phyloP scores from a whole-genome alignment of 2,113 vertebrate genomes.

The Pygoscelis adeliae region DNA sequence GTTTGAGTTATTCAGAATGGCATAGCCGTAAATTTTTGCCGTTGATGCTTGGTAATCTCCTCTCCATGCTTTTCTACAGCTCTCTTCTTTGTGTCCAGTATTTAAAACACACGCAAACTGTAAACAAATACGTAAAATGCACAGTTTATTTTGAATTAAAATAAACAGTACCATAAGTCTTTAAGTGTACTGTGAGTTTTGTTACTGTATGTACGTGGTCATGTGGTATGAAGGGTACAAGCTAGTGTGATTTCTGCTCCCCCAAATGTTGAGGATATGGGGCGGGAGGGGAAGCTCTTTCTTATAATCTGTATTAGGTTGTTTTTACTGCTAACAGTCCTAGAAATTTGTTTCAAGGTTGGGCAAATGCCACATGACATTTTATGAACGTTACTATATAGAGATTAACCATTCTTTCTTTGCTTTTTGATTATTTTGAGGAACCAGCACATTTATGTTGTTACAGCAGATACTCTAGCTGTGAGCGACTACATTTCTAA shows the following conservation, averaged over 20 bases:
- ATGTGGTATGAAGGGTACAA: neutral
- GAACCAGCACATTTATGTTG: neutral
- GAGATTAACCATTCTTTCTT: neutral
- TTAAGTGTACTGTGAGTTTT: constrained; percentile 32
- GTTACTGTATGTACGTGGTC: neutral
- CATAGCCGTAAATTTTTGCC: neutral
- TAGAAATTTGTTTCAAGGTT: neutral
- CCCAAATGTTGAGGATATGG: neutral
- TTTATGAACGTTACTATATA: neutral
- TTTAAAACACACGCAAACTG: neutral
- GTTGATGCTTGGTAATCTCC: neutral
- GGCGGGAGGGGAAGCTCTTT: neutral
- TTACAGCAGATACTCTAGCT: neutral
- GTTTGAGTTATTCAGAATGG: neutral
- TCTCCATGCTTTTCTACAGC: constrained; percentile 34
- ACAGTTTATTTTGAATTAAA: constrained; percentile 34
- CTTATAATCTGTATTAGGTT: neutral
- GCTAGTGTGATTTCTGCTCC: neutral
- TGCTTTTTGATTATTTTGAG: neutral
- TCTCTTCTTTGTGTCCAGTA: neutral
- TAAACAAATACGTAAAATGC: neutral
- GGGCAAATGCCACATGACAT: rapidly evolving
- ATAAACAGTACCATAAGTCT: constrained; percentile 53
- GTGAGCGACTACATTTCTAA: neutral
- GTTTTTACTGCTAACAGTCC: neutral